Evolutionary conservation across 2,113 vertebrate species (phyloP), one percentile per base, ranked within the genome.

Genomic region (Grantiella picta): DNA sequence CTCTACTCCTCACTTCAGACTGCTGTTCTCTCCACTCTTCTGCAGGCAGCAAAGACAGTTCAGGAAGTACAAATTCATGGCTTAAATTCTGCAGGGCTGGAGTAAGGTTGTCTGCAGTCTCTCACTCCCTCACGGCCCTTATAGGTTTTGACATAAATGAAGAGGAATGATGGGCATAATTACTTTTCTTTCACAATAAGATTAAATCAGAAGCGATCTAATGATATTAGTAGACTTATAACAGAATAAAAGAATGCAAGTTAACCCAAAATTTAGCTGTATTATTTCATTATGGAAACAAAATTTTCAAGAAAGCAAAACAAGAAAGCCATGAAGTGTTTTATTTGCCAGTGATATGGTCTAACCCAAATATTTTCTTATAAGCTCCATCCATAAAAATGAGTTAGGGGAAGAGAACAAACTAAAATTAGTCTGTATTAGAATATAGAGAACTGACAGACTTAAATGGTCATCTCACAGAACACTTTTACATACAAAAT

Each of bases 161-260:
- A 73, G 83, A 94, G 89, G 59, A 89, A 94, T 96, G 36, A 94
- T 60, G 65, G 56, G 44, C 1, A 0, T 94, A 47, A 59, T 90
- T 90, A 72, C 92, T 95, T 94, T 87, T 63, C 44, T 84, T 92
- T 94, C 93, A 85, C 77, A 92, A 10, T 57, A 61, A 92, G 81
- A 97, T 96, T 89, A 91, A 84, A 95, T 91, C 93, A 91, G 83
- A 89, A 94, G 69, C 72, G 44, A 87, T 71, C 89, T 95, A 95
- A 97, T 93, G 33, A 70, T 56, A 89, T 89, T 83, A 79, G 57
- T 1, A 89, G 66, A 69, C 40, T 84, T 75, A 6, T 36, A 89
- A 95, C 57, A 91, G 73, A 91, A 94, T 64, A 91, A 79, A 92
- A 96, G 78, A 92, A 97, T 86, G 61, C n/a, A 91, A 87, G 59